phyloP scores from a whole-genome alignment of 2,888 invertebrate genomes.

The Scaptomyza tumidula region DNA sequence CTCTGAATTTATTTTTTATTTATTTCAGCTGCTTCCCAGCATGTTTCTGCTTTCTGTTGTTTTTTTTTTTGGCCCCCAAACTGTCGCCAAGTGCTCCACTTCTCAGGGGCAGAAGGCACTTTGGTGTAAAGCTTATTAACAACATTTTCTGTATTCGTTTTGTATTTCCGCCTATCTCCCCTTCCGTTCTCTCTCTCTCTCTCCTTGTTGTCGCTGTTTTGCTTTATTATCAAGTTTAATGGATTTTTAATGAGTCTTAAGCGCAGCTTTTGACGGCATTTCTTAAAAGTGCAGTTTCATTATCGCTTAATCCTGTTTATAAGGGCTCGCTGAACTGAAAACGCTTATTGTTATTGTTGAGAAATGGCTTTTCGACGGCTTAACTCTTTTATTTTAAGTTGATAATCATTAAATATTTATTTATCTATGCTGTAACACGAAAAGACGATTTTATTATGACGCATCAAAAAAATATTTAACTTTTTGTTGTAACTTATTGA shows the following conservation, averaged over 20 bases:
- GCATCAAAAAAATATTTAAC: no score
- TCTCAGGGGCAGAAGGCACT: conserved; percentile 30
- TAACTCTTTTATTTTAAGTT: not conserved
- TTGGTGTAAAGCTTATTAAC: conserved; percentile 73
- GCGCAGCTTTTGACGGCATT: conserved; percentile 74
- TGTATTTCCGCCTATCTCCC: conserved; percentile 7
- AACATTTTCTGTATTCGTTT: conserved; percentile 58
- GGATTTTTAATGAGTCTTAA: conserved; percentile 75
- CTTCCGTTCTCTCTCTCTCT: no score
- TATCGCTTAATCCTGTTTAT: conserved; percentile 73
- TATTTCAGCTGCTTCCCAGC: conserved; percentile 18
- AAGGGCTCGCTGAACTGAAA: conserved; percentile 29
- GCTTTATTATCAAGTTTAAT: conserved; percentile 68
- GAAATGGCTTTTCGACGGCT: not conserved
- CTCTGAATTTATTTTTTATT: conserved; percentile 17
- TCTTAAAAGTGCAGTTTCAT: conserved; percentile 65
- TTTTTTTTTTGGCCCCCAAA: conserved; percentile 33
- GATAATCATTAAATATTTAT: not conserved
- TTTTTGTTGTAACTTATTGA: no score
- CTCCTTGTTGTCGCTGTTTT: not conserved
- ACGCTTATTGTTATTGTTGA: not conserved
- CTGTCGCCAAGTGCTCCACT: conserved; percentile 77
- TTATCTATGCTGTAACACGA: no score
- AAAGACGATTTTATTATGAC: no score
- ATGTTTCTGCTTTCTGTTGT: conserved; percentile 18